Evolutionary conservation across 2,797 vertebrate species (phyloP), one percentile per base, ranked within the genome.

Genomic region (Odontamblyopus lacepedii): DNA sequence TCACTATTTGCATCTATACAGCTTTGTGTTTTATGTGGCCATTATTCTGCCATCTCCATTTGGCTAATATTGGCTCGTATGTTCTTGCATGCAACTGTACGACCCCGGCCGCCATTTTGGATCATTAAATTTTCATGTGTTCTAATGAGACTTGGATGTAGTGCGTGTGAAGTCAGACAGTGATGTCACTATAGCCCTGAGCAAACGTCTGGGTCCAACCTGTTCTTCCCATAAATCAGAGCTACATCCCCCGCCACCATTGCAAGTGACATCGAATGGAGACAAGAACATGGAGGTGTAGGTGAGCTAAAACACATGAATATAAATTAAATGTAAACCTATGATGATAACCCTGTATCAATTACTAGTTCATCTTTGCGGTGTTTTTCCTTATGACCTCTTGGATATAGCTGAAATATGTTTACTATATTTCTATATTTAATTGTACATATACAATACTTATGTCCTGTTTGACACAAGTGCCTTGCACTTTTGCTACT

Each of bases 71-170:
- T 53, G 48, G 73, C 51, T 71, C 35, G 19, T 77, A 63, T 78
- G 67, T 68, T 67, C 50, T 65, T 73, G 50, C 75, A 72, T 77
- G 48, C 63, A 9, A 53, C 65, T 55, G 61, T 48, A 48, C 51
- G 63, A 44, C 48, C 74, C 64, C 77, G 23, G n/a, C 69, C 60
- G 69, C 77, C 73, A 73, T 72, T 75, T 50, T 19, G 56, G 26
- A 63, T 79, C 75, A 80, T 88, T 82, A 73, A 83, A 83, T 60
- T 74, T 83, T 87, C 38, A 82, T 80, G 67, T 61, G 70, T 57
- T 73, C 68, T 80, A 76, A 79, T 80, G 69, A 77, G 85, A 73
- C 70, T 82, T 79, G 76, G 78, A 81, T 88, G 78, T 73, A 74
- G 74, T 72, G 67, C 11, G 68, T 30, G 35, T 70, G 73, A 78